Conservation (phyloP, 1,140 invertebrate species). For the Pseudomyrmex flavicornis region DNA sequence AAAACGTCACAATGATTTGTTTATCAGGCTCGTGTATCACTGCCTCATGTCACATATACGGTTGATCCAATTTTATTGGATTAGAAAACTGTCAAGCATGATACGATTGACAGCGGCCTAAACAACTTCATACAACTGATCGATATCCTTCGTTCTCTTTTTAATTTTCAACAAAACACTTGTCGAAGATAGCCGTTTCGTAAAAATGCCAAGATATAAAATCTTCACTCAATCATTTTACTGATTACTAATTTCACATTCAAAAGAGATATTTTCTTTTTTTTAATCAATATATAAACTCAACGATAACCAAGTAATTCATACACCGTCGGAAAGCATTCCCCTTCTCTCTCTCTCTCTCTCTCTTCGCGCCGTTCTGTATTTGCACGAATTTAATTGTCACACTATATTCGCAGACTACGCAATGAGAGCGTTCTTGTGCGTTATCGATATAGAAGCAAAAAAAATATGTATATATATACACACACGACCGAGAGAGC, state of each 20-base stretch:
- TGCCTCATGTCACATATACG: constrained; percentile 23
- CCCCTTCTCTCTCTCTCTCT: no score
- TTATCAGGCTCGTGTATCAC: constrained; percentile 41
- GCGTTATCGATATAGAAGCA: not conserved
- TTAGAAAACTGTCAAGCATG: constrained; percentile 53
- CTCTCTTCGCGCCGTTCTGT: not conserved
- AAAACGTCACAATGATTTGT: constrained; percentile 37
- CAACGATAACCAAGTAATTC: constrained; percentile 19
- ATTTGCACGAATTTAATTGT: constrained; percentile 13
- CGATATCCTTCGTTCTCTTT: constrained; percentile 5
- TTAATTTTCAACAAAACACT: not conserved
- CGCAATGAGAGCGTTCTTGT: no score
- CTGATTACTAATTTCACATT: constrained; percentile 1
- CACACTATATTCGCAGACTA: not conserved
- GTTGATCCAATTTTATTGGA: constrained; percentile 45
- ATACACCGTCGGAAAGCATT: not conserved
- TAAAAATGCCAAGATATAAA: no score
- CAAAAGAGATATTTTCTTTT: no score
- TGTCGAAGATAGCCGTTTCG: not conserved
- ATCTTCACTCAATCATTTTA: not conserved
- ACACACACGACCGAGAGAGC: no score
- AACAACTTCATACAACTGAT: constrained; percentile 33
- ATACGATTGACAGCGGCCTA: constrained; percentile 39
- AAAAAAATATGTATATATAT: not conserved
- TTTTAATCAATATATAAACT: constrained; percentile 1